A percentile compares a stretch with the other conserved stretches of the same genome.
Evolutionary conservation across 2,888 invertebrate species (phyloP).

Genomic region (Prostheceraeus crozeri): DNA sequence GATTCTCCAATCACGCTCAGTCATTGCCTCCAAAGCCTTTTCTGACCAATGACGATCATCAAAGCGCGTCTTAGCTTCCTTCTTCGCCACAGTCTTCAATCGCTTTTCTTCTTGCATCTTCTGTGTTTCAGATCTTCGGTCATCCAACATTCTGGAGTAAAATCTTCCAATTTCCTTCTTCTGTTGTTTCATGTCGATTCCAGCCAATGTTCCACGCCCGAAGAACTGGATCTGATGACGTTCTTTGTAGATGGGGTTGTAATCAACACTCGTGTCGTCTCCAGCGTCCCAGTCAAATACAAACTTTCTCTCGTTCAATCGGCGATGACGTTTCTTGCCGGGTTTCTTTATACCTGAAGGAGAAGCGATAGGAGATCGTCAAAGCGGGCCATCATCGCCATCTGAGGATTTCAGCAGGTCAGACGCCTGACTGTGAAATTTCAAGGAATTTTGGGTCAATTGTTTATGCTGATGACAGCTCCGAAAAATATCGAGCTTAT

Average conservation of each 20-base stretch:
- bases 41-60: conserved; percentile 99
- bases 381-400: too few species aligned
- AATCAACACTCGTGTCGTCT: conserved; percentile 95
- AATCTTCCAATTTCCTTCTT: conserved; percentile 85
- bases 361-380: too few species aligned
- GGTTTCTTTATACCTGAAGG: too few species aligned
- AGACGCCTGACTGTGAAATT: too few species aligned
- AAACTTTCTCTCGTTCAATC: conserved; percentile 94
- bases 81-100: conserved; percentile 79
- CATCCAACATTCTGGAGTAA: conserved; percentile 87
- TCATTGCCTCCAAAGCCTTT: conserved; percentile 86
- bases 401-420: too few species aligned
- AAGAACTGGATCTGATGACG: conserved; percentile 80
- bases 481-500: too few species aligned
- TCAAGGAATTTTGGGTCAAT: too few species aligned
- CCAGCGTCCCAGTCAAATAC: conserved; percentile 99
- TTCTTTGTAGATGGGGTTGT: conserved; percentile 90
- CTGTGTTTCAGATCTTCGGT: conserved; percentile 85
- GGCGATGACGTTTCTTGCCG: conserved; percentile 79
- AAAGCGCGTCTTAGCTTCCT: conserved; percentile 96
- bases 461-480: too few species aligned
- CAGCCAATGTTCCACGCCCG: conserved; percentile 92
- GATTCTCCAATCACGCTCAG: conserved; percentile 97
- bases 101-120: conserved; percentile 82
- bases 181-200: conserved; percentile 83